Evolutionary conservation across 2,797 vertebrate species (phyloP).

Genomic region (Anas bernieri): DNA sequence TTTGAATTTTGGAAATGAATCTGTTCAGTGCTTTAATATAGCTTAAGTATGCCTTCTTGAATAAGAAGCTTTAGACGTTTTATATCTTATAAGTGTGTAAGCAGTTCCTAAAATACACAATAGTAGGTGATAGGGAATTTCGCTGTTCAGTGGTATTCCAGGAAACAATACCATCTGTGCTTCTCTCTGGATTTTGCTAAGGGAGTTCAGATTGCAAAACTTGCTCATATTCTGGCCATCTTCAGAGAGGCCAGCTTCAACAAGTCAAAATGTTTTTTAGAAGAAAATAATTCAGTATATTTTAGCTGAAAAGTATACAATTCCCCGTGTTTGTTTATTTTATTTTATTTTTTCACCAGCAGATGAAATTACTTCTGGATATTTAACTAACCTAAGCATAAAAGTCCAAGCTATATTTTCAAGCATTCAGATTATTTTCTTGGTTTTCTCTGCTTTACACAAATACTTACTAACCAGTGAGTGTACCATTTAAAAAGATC

Average conservation of each 20-base stretch:
- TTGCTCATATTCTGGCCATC: background rate
- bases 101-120: background rate
- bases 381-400: background rate
- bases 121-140: background rate
- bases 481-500: background rate
- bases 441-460: background rate
- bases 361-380: background rate
- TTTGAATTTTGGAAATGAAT: background rate
- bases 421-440: background rate
- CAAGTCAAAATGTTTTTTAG: background rate
- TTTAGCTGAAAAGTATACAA: background rate
- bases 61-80: background rate
- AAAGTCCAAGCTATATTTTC: background rate
- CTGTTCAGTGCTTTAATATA: background rate
- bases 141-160: background rate
- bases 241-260: background rate
- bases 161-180: rapidly evolving
- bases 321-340: background rate
- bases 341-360: background rate
- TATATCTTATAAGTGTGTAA: background rate
- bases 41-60: background rate
- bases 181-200: background rate
- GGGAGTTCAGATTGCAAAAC: background rate
- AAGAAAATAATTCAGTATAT: too few relatives aligned
- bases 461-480: background rate